phyloP scores from a whole-genome alignment of 2,113 vertebrate genomes.

The Mesocricetus auratus region DNA sequence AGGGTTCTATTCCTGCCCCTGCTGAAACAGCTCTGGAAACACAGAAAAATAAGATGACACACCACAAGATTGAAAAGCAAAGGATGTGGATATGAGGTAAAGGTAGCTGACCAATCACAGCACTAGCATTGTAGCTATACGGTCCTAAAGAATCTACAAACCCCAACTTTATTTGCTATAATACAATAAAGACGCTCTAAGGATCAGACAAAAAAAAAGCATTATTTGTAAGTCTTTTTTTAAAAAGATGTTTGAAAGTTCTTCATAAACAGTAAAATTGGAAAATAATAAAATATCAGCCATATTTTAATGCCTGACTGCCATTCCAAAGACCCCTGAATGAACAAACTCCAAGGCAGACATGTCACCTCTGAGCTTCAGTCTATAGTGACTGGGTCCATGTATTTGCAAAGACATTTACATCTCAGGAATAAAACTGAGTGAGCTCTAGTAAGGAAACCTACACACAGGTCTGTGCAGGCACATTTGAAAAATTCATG shows the following conservation, averaged over 20 bases:
- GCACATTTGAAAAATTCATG: background rate
- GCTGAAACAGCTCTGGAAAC: constrained; percentile 47
- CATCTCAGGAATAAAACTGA: background rate
- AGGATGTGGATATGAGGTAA: background rate
- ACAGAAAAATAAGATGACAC: background rate
- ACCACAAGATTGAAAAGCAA: constrained; percentile 17
- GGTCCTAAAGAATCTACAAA: background rate
- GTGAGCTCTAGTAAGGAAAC: constrained; percentile 6
- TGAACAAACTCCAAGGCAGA: constrained; percentile 48
- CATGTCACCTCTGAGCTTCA: constrained; percentile 6
- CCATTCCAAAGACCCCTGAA: constrained; percentile 29
- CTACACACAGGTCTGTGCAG: background rate
- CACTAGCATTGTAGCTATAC: background rate
- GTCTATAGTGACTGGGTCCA: background rate
- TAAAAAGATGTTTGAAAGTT: constrained; percentile 25
- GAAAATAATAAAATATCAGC: constrained; percentile 49
- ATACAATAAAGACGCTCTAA: constrained; percentile 11
- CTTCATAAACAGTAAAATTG: constrained; percentile 37
- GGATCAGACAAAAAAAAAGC: constrained; percentile 24
- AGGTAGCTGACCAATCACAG: background rate
- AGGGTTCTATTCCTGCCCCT: background rate
- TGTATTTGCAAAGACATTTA: constrained; percentile 34
- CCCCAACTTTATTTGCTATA: background rate
- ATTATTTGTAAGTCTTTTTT: background rate
- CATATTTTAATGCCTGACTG: constrained; percentile 24